Conservation (phyloP, 2,113 vertebrate genomes). For the Origma solitaria region DNA sequence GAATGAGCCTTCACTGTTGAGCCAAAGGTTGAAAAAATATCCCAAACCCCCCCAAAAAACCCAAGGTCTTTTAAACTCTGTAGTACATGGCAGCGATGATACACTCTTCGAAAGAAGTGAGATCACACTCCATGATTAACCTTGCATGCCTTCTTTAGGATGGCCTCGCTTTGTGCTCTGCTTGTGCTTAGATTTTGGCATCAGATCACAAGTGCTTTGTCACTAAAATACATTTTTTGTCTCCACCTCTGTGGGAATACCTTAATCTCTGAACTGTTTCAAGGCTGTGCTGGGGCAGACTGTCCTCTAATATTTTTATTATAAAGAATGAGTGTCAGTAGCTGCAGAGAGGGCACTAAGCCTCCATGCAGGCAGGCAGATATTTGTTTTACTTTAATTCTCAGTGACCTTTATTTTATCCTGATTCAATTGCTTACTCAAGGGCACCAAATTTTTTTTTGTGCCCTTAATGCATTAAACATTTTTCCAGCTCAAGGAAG, state of each 20-base stretch:
- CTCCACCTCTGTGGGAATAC: not conserved
- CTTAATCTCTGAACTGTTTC: not conserved
- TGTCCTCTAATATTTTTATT: not conserved
- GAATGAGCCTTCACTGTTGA: not conserved
- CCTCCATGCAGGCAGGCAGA: not conserved
- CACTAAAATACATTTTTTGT: not conserved
- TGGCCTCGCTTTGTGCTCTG: not conserved
- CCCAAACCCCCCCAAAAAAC: not conserved
- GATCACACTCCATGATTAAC: not conserved
- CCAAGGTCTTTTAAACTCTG: not conserved
- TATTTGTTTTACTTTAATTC: slow-evolving; percentile 7
- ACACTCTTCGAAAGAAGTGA: not conserved
- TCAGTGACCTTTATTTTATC: not conserved
- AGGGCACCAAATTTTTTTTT: not conserved
- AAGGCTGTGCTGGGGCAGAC: not conserved
- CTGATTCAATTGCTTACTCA: not conserved
- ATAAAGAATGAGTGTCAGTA: not conserved
- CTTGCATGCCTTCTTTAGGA: not conserved
- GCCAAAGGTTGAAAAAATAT: not conserved
- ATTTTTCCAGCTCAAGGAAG: not conserved
- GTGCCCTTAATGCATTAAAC: not conserved
- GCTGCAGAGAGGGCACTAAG: not conserved
- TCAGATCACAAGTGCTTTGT: not conserved
- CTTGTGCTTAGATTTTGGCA: not conserved
- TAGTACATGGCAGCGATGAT: not conserved